Base-by-base conservation (phyloP, 2,797 vertebrate genomes). In the Chrysolophus pictus region DNA sequence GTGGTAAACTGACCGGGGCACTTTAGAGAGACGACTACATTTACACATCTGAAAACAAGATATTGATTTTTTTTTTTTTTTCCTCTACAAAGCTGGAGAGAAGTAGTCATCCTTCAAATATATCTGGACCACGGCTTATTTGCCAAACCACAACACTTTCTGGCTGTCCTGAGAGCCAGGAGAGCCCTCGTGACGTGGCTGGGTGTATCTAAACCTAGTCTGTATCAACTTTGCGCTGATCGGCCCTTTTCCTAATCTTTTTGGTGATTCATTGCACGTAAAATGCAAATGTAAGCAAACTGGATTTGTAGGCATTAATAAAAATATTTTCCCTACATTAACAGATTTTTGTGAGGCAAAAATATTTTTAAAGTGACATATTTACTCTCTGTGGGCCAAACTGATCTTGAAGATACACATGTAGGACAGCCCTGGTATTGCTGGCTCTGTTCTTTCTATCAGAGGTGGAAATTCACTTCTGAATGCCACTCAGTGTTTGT, bases 1-100 rank as follows among this genome's bases (percentile, higher is more conserved):
- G 98, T 98, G 97, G 95, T 97, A 97, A 97, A 97, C 98, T 99
- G 99, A 99, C 99, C 98, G 87, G 97, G 98, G 97, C 97, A 97
- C 97, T 98, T 97, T 93, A 95, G 96, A 98, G 97, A 97, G 97
- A 97, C 78, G 88, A 95, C 97, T 96, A 89, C 97, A 97, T 98
- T 98, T 98, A 97, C 97, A 97, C 97, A 96, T 97, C 97, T 97
- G 96, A 97, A 98, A 98, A 97, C 98, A 94, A 97, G 97, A 98
- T 98, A 98, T 98, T 97, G 97, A 98, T 98, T 98, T 98, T 97
- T 96, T 35, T 35, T 37, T 98, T 97, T 96, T 35, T 37, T 98
- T 97, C 96, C 80, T 95, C 95, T 93, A 88, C 94, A 94, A 95
- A 95, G 93, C 95, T 91, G 74, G 84, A 95, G 88, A 97, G 93